Evolutionary conservation across 2,888 invertebrate genomes (phyloP).

Genomic region (Axea sp.): DNA sequence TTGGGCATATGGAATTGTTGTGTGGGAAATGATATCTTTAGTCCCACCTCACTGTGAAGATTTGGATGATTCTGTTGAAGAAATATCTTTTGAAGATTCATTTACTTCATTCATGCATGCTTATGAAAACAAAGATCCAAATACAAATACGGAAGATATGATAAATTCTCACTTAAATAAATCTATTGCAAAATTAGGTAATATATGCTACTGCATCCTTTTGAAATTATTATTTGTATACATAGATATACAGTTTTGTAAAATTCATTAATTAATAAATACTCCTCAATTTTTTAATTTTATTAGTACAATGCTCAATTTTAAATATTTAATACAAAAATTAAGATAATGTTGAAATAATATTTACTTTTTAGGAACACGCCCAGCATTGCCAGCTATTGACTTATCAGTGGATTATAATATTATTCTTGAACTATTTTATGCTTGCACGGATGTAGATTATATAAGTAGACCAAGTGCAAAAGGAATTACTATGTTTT

Average conservation of each 20-base stretch:
- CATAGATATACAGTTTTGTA: too few species aligned
- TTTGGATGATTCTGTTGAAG: conserved; percentile 52
- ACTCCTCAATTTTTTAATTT: too few species aligned
- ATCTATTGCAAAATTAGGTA: conserved; percentile 60
- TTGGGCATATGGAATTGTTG: conserved; percentile 88
- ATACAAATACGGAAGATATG: conserved; percentile 64
- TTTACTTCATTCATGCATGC: conserved; percentile 58
- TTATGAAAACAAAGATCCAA: conserved; percentile 63
- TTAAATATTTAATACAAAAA: too few species aligned
- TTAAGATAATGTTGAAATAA: not conserved
- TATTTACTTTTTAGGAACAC: conserved; percentile 81
- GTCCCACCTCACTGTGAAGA: conserved; percentile 83
- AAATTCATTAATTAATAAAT: too few species aligned
- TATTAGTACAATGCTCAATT: too few species aligned
- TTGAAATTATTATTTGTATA: not conserved
- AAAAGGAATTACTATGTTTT: conserved; percentile 80
- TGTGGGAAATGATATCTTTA: conserved; percentile 91
- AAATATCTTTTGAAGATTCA: conserved; percentile 69
- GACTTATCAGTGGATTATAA: conserved; percentile 82
- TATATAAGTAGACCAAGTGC: conserved; percentile 83
- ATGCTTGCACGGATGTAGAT: conserved; percentile 84
- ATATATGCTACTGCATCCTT: too few species aligned
- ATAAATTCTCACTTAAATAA: conserved; percentile 50
- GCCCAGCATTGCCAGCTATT: conserved; percentile 86
- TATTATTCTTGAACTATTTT: conserved; percentile 85